phyloP scores from a whole-genome alignment of 2,797 vertebrate species.

The Aldrovandia affinis region DNA sequence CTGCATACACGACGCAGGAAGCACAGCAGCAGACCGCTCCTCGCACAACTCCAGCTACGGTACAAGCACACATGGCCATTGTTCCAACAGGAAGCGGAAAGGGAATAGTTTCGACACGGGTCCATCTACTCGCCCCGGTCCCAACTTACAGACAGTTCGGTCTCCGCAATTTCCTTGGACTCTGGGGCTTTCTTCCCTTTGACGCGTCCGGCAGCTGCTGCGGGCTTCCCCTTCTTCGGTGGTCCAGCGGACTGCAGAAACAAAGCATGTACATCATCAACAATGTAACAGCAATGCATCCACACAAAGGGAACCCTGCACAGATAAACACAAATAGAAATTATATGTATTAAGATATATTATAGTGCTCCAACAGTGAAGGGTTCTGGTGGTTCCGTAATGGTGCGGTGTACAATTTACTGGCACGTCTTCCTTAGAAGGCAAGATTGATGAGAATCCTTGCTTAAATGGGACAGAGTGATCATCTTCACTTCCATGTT shows the following conservation, averaged over 20 bases:
- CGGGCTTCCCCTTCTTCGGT: constrained; percentile 84
- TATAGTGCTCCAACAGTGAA: no score
- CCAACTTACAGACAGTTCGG: constrained; percentile 86
- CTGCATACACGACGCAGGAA: constrained; percentile 89
- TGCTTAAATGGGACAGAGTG: no score
- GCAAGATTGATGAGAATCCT: no score
- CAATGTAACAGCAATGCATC: background rate
- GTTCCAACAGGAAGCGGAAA: background rate
- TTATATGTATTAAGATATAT: no score
- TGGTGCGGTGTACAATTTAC: no score
- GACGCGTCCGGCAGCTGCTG: constrained; percentile 64
- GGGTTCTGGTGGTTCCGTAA: no score
- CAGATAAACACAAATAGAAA: no score
- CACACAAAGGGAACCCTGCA: background rate
- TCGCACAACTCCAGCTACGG: constrained; percentile 88
- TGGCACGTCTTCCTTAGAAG: no score
- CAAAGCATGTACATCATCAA: background rate
- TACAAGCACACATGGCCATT: constrained; percentile 15
- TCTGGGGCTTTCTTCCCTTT: constrained; percentile 86
- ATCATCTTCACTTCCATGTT: no score
- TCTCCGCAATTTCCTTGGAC: constrained; percentile 84
- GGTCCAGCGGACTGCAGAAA: constrained; percentile 75
- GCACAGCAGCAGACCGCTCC: constrained; percentile 87
- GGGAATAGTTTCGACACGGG: background rate
- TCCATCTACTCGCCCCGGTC: background rate